Evolutionary conservation across 2,797 vertebrate species (phyloP), one percentile per base, ranked within the genome.

Genomic region (Mus minutoides): DNA sequence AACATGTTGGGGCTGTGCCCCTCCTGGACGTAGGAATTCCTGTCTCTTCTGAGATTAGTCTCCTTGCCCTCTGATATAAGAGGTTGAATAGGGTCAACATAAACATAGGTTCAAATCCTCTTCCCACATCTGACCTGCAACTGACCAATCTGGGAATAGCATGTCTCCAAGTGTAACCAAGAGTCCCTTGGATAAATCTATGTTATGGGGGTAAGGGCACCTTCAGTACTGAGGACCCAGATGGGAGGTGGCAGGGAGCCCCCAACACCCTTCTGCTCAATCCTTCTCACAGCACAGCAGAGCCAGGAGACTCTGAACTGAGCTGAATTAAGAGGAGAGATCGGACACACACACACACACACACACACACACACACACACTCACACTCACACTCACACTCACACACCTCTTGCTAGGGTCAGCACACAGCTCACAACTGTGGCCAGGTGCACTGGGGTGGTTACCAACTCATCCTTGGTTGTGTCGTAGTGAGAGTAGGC

Each of bases 381-480:
- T 21, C 56, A 6, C 56, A 56, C 54, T 19, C 54, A 21, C 4
- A 1, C 54, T 19, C 17, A 21, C 17, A 1, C 14, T 5, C 26
- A 29, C 10, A 17, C 9, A 37, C 11, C 1, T 2, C 29, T 43
- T 2, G 2, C n/a, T 1, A 34, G 40, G 29, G 2, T 3, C 46
- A 62, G 6, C 0, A 9, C 58, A 49, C 17, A 67, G 19, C 6
- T 34, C 29, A 21, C 29, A 2, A 64, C 60, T 49, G 19, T 85
- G 60, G 60, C 43, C 58, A 34, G 82, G 60, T 4, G 60, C 60
- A 85, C 19, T 49, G 60, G 5, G 10, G 40, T 85, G 10, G 60
- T 34, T 43, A 85, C 29, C 43, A 84, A 21, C 17, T 62, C 26
- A 34, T 34, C 10, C 60, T 64, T 21, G 60, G 34, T 10, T 69